Percentiles rank a stretch among this genome's conserved stretches.
Evolutionary conservation across 2,797 vertebrate genomes (phyloP).

Genomic region (Tinamus major): DNA sequence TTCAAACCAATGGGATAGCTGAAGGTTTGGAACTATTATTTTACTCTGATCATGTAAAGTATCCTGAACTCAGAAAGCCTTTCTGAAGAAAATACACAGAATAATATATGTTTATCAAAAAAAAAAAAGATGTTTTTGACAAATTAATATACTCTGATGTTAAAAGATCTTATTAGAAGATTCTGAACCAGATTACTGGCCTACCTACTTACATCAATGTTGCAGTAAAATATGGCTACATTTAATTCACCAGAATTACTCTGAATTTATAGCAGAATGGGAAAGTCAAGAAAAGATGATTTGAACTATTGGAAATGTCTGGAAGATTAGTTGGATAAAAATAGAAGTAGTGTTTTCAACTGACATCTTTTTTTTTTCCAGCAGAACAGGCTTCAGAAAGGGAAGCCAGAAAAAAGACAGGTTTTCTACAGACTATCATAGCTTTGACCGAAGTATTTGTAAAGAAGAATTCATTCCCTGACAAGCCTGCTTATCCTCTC

Average conservation of each 20-base stretch:
- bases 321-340: background rate
- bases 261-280: background rate
- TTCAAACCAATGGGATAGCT: background rate
- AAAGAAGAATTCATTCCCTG: background rate
- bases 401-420: background rate
- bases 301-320: background rate
- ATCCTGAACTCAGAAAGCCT: background rate
- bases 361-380: background rate
- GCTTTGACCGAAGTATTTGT: background rate
- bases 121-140: background rate
- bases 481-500: conserved; percentile 14
- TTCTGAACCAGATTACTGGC: background rate
- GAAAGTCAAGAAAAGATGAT: background rate
- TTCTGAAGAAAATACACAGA: background rate
- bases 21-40: background rate
- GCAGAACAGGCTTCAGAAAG: background rate
- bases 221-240: background rate
- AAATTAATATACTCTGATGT: background rate
- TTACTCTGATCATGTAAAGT: background rate
- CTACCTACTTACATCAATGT: background rate
- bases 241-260: background rate
- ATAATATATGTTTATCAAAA: background rate
- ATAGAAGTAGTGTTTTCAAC: background rate
- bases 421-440: background rate
- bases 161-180: background rate